Conservation (phyloP, 2,113 vertebrate species). For the Capra hircus region DNA sequence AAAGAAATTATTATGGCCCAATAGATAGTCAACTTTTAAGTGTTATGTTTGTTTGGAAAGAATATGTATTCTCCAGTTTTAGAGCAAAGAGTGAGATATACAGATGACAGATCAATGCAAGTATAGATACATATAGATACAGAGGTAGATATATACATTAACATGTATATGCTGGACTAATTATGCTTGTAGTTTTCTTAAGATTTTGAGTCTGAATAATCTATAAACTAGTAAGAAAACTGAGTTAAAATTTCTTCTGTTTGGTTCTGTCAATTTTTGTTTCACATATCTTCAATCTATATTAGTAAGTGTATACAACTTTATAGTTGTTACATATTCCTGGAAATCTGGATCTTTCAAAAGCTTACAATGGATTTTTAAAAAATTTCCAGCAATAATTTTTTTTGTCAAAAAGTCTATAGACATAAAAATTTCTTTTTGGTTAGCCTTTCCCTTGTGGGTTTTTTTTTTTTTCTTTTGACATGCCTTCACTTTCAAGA, state of each 20-base stretch:
- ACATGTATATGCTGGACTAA: neutral
- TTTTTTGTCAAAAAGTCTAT: neutral
- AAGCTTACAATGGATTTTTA: neutral
- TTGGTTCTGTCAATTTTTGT: neutral
- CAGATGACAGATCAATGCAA: neutral
- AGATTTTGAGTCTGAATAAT: neutral
- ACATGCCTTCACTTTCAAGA: neutral
- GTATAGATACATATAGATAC: neutral
- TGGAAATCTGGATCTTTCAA: neutral
- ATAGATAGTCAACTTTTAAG: neutral
- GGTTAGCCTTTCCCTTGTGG: neutral
- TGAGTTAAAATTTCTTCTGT: neutral
- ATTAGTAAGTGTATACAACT: neutral
- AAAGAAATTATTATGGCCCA: neutral
- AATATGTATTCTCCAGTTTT: neutral
- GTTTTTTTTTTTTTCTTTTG: neutral
- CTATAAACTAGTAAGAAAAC: neutral
- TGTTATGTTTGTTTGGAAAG: neutral
- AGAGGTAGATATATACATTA: neutral
- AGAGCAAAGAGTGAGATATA: neutral
- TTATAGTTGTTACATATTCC: neutral
- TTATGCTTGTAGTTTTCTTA: neutral
- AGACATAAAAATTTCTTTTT: neutral
- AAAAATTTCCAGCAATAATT: neutral
- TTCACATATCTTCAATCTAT: neutral